Evolutionary conservation across 2,888 invertebrate species (phyloP), one percentile per base, ranked within the genome.

Genomic region (Rapana venosa): DNA sequence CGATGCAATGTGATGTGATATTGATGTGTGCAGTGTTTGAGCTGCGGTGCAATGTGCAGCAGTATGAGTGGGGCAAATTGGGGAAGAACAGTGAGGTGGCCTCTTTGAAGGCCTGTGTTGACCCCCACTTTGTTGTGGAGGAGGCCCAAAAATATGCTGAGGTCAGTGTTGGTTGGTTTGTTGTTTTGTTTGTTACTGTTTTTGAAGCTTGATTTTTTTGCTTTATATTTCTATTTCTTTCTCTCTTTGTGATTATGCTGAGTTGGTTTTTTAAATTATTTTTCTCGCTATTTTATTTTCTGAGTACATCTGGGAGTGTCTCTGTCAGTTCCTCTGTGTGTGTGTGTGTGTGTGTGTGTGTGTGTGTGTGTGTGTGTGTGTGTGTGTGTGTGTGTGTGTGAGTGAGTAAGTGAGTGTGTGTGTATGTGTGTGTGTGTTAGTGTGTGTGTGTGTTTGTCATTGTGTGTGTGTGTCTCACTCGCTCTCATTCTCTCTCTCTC

Each of bases 1-100:
- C n/a, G n/a, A n/a, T n/a, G n/a, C 58, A 58, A 13, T 58, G 15
- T 58, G 8, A 58, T 58, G 58, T 58, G 8, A 15, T 58, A 13
- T 58, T 58, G 58, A n/a, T 66, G 88, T 86, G 93, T 93, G 32
- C 92, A 95, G 95, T 95, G 22, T 95, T 95, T 92, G 92, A 93
- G 87, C 91, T 95, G 90, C 93, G 93, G 83, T 95, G 94, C 93
- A 97, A 97, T 94, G 97, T 98, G 13, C 98, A 99, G 96, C 97
- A 97, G 92, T 99, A 99, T 96, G 98, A 98, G n/a, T 99, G 99
- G 99, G 99, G 99, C 0, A 98, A 98, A 96, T 94, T 97, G 79
- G 99, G 99, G 0, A 94, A 94, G 0, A 96, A 97, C 0, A 99
- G 99, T 95, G 97, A 97, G 92, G 98, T 99, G 0, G 98, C 98